Evolutionary conservation across 1,140 invertebrate genomes (phyloP), one percentile per base, ranked within the genome.

Genomic region (Philotrypesis tridentata): DNA sequence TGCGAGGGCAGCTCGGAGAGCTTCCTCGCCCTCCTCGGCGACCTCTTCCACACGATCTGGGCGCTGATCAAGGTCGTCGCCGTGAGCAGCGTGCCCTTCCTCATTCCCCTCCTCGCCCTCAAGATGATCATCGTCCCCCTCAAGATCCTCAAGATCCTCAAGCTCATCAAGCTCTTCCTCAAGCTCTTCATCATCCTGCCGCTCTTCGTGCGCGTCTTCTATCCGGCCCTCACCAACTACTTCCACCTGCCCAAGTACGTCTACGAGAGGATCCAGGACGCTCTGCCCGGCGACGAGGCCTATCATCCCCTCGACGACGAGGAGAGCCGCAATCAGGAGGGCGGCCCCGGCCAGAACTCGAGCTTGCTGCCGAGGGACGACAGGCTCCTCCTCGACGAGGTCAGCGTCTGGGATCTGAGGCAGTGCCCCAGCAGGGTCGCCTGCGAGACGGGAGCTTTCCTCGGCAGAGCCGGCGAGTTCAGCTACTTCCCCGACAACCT

Each of bases 121-220:
- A 89, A 88, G 40, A 63, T 85, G 2, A 79, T 85, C 17, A 65
- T 89, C 21, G 67, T 89, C 0, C 85, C 83, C 0, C 81, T 89
- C 12, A 88, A 87, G 70, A 70, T 89, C n/a, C 84, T 88, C 65
- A 89, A 88, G 80, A 85, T 89, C 72, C 80, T 89, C 29, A 85
- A 86, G 73, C 43, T 85, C 0, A 67, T 88, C 2, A 89, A 88
- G 68, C 55, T 89, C 2, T 63, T 86, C 6, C 43, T 88, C 0
- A 89, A 89, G 67, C 25, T 89, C 14, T 84, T 85, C 14, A 85
- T 89, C 9, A 29, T 89, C 3, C 7, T 89, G 37, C 88, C 88
- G 11, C 86, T 89, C n/a, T 63, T 89, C 8, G 55, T 86, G 11
- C 67, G 86, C 14, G 63, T 87, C 1, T 70, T 88, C 7, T 73